Base-by-base conservation (phyloP, 2,888 invertebrate genomes). In the Tetropium fuscum region DNA sequence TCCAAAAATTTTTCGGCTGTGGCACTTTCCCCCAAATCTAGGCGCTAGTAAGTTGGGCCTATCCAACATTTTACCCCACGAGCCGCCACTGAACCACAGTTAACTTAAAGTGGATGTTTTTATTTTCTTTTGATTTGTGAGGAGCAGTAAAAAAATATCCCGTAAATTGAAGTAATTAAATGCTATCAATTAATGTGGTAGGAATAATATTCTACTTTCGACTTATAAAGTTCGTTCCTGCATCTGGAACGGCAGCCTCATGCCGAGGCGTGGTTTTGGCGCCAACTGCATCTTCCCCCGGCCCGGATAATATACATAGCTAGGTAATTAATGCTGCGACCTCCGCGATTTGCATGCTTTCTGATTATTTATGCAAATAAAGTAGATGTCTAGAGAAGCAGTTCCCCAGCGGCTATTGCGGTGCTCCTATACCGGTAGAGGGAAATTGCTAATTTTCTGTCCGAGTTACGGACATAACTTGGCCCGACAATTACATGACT, bases 291-390 rank as follows among this genome's bases (percentile, higher is more conserved):
- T 74, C 69, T 71, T 66, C 66, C 72, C 74, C 69, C n/a, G n/a
- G n/a, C n/a, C n/a, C 66, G 73, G 72, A 76, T 75, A 77, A 76
- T 77, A 75, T 76, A 75, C 76, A 75, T 75, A 74, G 76, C 74
- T 75, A 78, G 78, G 80, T 80, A 80, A 81, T 81, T 81, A 81
- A 81, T 80, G 77, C 80, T 73, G 72, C 77, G 79, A 80, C 80
- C 79, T 78, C 73, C 68, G 73, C 72, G 73, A 81, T 81, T 81
- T 81, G 81, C 81, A 81, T 80, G 75, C 76, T 74, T 77, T 78
- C 78, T 77, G 80, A 81, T 81, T 82, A 81, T 80, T 81, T 81
- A 82, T 82, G 81, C 78, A 81, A 81, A 82, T 81, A 77, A 72
- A 73, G 72, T 63, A 63, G 74, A 72, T 73, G 76, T 78, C 79